Conservation (phyloP, 2,888 invertebrate species). For the Busseola fusca region DNA sequence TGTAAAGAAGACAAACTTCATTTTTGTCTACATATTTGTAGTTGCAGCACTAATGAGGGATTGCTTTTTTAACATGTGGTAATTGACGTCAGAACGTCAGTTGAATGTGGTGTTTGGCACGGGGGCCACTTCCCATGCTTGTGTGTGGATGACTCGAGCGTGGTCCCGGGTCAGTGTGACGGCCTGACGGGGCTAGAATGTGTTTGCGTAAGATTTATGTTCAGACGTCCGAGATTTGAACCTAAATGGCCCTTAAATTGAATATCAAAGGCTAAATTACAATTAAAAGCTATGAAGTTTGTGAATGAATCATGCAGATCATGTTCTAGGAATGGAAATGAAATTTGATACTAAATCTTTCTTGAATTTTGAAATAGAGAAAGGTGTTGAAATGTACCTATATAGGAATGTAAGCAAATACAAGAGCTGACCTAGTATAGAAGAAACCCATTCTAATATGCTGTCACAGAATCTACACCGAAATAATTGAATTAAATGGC, state of each 20-base stretch:
- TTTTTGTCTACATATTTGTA: conserved; percentile 70
- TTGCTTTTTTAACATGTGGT: conserved; percentile 65
- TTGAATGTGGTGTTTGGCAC: conserved; percentile 61
- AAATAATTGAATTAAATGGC: conserved; percentile 24
- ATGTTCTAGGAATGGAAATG: not conserved
- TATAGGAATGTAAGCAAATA: not conserved
- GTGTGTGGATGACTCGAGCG: conserved; percentile 41
- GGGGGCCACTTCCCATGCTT: conserved; percentile 55
- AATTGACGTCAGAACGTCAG: conserved; percentile 69
- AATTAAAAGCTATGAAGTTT: conserved; percentile 8
- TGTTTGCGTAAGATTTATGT: conserved; percentile 63
- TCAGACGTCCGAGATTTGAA: conserved; percentile 49
- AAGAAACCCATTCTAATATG: not conserved
- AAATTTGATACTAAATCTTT: not conserved
- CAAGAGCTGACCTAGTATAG: not conserved
- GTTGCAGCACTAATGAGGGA: conserved; percentile 72
- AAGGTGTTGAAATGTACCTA: not conserved
- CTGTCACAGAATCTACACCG: not conserved
- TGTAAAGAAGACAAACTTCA: conserved; percentile 72
- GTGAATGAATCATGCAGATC: conserved; percentile 1
- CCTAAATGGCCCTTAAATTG: conserved; percentile 34
- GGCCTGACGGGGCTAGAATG: conserved; percentile 61
- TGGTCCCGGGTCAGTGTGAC: conserved; percentile 66
- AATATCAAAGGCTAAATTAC: conserved; percentile 19
- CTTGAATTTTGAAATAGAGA: not conserved